Base-by-base conservation (phyloP, 2,888 invertebrate species). In the Volucella inflata region DNA sequence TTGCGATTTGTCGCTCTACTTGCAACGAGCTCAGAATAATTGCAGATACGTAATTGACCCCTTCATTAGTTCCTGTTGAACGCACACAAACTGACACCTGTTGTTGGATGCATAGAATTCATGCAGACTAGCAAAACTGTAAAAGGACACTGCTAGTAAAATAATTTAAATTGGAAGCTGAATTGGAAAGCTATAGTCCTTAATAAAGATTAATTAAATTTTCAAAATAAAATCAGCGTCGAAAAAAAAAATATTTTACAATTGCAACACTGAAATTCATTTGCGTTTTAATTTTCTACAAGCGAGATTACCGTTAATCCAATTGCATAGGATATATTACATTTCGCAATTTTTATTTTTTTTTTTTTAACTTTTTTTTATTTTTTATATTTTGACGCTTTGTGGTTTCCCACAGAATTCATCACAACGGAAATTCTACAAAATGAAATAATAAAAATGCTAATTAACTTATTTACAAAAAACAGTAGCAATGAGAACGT, bases 391-490 rank as follows among this genome's bases (percentile, higher is more conserved):
- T 53, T 30, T 44, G 30, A 30, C 4, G 53, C 44, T 67, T 53
- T 62, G 68, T 16, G 60, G 68, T 70, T 60, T 53, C 51, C 68
- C 38, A 68, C 40, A 21, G 38, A 44, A 51, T 21, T 60, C 36
- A 38, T 68, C 46, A 62, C 42, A 11, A n/a, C 48, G 12, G 12
- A 17, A 55, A 30, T 10, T 62, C 40, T 2, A 53, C 12, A 4
- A 59, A 53, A 60, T 70, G 40, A 38, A 60, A 62, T 46, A 51
- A 50, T 55, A 12, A 77, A 68, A 53, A 2, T 53, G 60, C 77
- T 77, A 77, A 77, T 77, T 77, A 77, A 77, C 68, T 77, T 60
- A 68, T 53, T 68, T 77, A 16, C 14, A 75, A 36, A 44, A 42
- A 12, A 0, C 51, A 42, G 16, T 12, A 44, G 21, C 10, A 21